phyloP scores from a whole-genome alignment of 2,113 vertebrate genomes.

The Microcebus murinus region DNA sequence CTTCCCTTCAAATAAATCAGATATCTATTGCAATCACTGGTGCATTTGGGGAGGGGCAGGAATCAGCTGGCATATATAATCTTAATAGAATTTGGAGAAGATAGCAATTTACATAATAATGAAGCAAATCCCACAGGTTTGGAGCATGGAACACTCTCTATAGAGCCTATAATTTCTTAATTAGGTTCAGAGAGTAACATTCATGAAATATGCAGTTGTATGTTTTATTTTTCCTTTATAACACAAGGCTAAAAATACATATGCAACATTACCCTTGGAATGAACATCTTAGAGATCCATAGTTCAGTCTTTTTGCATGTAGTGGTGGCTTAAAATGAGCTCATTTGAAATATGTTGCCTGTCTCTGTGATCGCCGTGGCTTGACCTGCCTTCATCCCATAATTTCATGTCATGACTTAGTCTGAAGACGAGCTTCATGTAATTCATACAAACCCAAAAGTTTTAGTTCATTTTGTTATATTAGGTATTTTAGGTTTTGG shows the following conservation, averaged over 20 bases:
- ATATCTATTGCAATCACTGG: neutral
- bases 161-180: slow-evolving; percentile 16
- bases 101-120: neutral
- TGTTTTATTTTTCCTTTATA: slow-evolving; percentile 23
- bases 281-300: neutral
- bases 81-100: slow-evolving; percentile 29
- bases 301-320: slow-evolving; percentile 14
- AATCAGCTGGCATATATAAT: neutral
- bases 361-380: neutral
- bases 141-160: neutral
- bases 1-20: neutral
- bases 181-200: slow-evolving; percentile 25
- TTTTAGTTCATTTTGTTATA: slow-evolving; percentile 14
- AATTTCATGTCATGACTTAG: neutral
- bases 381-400: neutral
- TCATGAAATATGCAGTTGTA: slow-evolving; percentile 37
- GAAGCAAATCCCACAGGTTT: slow-evolving; percentile 11
- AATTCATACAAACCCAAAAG: slow-evolving; percentile 8
- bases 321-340: neutral
- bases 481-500: slow-evolving; percentile 28
- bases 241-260: neutral
- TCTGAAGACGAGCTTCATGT: neutral
- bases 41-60: neutral
- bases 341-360: neutral
- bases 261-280: neutral